phyloP scores from a whole-genome alignment of 2,797 vertebrate species.

The Columba guinea region DNA sequence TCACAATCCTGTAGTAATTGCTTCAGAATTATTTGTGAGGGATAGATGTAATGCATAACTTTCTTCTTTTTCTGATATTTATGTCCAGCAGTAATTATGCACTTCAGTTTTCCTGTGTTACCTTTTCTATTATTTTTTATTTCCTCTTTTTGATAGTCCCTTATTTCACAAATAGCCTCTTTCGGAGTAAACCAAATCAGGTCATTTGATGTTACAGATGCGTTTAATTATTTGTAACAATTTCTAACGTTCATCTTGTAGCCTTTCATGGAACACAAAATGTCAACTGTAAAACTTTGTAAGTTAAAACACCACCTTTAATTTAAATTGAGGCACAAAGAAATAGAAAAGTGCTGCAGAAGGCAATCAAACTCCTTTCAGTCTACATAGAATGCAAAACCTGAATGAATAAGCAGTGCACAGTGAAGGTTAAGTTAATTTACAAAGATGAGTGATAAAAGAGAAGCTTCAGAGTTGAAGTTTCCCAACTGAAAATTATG shows the following conservation, averaged over 20 bases:
- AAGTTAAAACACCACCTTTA: neutral
- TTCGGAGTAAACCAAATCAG: neutral
- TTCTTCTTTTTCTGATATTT: neutral
- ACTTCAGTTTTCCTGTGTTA: neutral
- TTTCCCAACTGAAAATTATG: neutral
- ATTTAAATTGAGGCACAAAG: neutral
- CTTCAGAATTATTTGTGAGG: neutral
- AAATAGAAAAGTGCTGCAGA: neutral
- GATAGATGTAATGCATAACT: neutral
- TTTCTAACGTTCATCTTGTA: neutral
- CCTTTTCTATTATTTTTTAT: neutral
- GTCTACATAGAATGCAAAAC: neutral
- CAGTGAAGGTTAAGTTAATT: neutral
- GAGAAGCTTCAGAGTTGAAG: neutral
- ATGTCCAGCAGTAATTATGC: neutral
- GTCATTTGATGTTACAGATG: neutral
- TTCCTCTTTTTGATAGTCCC: neutral
- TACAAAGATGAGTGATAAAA: neutral
- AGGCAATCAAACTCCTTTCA: neutral
- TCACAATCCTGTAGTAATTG: neutral
- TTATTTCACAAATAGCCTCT: neutral
- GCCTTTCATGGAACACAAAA: neutral
- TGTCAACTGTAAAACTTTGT: neutral
- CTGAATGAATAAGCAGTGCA: neutral
- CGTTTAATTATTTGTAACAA: neutral